Evolutionary conservation across 2,888 invertebrate species (phyloP).

Genomic region (Lepidochitona cinerea): DNA sequence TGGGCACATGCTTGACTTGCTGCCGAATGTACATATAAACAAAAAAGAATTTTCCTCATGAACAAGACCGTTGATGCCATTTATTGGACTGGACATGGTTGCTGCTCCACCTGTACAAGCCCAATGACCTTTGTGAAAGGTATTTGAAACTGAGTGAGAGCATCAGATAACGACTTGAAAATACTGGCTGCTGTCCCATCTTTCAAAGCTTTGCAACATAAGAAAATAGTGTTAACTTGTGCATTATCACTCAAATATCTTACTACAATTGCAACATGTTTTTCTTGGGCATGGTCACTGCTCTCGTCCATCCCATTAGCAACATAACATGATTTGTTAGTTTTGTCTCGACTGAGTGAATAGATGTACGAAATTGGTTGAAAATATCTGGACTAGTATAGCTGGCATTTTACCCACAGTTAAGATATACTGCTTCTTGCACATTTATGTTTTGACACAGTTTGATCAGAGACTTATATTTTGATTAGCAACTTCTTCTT

Average conservation of each 20-base stretch:
- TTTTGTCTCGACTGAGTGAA: neutral
- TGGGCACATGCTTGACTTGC: neutral
- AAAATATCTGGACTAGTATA: neutral
- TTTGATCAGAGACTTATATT: neutral
- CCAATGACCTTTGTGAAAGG: neutral
- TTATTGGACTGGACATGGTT: neutral
- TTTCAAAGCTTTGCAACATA: too few species aligned
- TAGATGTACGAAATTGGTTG: neutral
- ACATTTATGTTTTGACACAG: neutral
- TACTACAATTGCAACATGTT: neutral
- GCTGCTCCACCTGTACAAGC: neutral
- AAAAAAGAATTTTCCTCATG: neutral
- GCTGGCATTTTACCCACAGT: neutral
- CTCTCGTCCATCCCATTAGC: neutral
- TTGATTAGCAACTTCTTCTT: too few species aligned
- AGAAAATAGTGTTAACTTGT: too few species aligned
- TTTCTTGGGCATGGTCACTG: neutral
- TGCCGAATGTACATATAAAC: neutral
- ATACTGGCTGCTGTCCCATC: too few species aligned
- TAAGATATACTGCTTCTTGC: neutral
- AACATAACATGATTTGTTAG: neutral
- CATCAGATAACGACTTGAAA: too few species aligned
- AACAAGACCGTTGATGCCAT: neutral
- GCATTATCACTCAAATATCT: neutral
- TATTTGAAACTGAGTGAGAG: too few species aligned